These are phyloP conservation scores for Harmothoe impar DNA, from an alignment of 2,888 invertebrate genomes.

Conservation along the genomic window DNA sequence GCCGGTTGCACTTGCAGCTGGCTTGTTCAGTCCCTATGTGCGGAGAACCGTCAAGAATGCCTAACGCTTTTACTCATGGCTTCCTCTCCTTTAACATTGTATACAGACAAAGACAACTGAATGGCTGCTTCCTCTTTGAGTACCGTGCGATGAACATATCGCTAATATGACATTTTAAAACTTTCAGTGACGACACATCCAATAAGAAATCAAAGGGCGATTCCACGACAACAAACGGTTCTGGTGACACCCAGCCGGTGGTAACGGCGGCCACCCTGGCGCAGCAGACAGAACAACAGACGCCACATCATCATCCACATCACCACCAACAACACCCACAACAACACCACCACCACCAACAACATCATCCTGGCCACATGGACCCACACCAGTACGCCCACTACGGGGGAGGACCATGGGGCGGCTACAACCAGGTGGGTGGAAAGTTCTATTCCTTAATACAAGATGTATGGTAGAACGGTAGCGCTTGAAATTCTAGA, in stretches of 20 bases:
- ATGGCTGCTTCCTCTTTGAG: too few relatives aligned
- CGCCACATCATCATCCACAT: background rate
- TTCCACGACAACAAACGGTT: constrained; percentile 25
- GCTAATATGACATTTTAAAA: too few relatives aligned
- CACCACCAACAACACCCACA: background rate
- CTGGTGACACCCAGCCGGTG: background rate
- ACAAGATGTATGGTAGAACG: too few relatives aligned
- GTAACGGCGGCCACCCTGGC: background rate
- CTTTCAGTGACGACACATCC: background rate
- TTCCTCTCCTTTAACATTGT: too few relatives aligned
- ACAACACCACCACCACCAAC: background rate
- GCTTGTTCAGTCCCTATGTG: too few relatives aligned
- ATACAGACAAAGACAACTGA: too few relatives aligned
- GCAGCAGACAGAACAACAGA: constrained; percentile 19
- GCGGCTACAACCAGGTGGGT: constrained; percentile 39
- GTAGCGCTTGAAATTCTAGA: too few relatives aligned
- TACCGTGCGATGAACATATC: too few relatives aligned
- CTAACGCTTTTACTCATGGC: too few relatives aligned
- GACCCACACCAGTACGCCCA: constrained; percentile 49
- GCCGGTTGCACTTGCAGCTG: too few relatives aligned
- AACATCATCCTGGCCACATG: background rate
- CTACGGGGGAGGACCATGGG: constrained; percentile 44
- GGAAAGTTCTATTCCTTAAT: too few relatives aligned
- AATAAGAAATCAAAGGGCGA: constrained; percentile 27
- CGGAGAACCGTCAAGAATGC: too few relatives aligned